These are phyloP conservation scores for Coptodon bakossiorum DNA, from an alignment of 2,113 vertebrate genomes.

Conservation along the genomic window DNA sequence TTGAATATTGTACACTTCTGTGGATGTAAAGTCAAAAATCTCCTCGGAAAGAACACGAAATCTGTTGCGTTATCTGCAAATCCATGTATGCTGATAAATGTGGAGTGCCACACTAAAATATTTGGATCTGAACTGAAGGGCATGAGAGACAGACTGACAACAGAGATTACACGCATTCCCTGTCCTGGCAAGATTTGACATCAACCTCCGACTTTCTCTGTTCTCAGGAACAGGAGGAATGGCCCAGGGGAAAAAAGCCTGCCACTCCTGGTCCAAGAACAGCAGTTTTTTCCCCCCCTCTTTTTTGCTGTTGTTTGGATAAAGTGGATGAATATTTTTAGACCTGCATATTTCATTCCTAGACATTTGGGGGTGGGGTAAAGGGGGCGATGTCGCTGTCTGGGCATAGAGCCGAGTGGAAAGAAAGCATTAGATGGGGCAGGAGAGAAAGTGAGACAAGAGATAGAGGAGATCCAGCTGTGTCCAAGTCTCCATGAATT, in stretches of 20 bases:
- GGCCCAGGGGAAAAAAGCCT: neutral
- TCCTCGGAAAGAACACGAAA: neutral
- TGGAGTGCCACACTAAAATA: neutral
- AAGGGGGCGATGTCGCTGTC: slow-evolving; percentile 45
- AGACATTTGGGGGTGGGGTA: slow-evolving; percentile 32
- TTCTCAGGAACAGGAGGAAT: slow-evolving; percentile 45
- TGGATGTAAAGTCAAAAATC: neutral
- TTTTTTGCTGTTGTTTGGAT: slow-evolving; percentile 59
- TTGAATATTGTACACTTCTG: neutral
- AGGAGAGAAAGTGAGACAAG: slow-evolving; percentile 2
- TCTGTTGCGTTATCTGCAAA: neutral
- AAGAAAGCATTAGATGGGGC: slow-evolving; percentile 57
- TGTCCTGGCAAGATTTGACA: slow-evolving; percentile 22
- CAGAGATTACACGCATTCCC: slow-evolving; percentile 29
- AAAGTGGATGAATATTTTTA: slow-evolving; percentile 74
- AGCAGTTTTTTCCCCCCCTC: slow-evolving; percentile 15
- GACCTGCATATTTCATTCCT: slow-evolving; percentile 65
- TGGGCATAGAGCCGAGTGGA: slow-evolving; percentile 67
- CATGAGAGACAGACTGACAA: slow-evolving; percentile 27
- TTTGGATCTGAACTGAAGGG: slow-evolving; percentile 24
- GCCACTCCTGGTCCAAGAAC: slow-evolving; percentile 59
- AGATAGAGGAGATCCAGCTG: slow-evolving; percentile 57
- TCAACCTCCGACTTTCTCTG: slow-evolving; percentile 17
- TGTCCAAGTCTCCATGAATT: slow-evolving; percentile 41
- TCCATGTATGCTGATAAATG: neutral